phyloP scores from a whole-genome alignment of 2,113 vertebrate genomes.

The Bagarius yarrelli region DNA sequence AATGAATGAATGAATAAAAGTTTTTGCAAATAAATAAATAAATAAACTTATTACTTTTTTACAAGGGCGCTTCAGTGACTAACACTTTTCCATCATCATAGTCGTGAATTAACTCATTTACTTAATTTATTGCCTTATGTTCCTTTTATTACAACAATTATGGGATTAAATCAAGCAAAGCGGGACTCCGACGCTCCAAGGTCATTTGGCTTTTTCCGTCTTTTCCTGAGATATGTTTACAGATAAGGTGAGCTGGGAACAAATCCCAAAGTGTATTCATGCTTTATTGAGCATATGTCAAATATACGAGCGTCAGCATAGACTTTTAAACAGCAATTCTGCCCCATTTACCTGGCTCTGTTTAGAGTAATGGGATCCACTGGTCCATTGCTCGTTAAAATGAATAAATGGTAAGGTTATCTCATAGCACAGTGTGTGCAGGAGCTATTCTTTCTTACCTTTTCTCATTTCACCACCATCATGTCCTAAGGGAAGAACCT shows the following conservation, averaged over 20 bases:
- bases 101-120: not conserved
- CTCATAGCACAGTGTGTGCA: not conserved
- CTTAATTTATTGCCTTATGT: conserved; percentile 6
- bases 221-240: conserved; percentile 18
- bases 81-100: conserved; percentile 11
- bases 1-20: not conserved
- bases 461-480: not conserved
- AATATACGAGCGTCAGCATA: not conserved
- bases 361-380: not conserved
- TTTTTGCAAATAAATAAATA: not conserved
- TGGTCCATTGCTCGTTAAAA: conserved; percentile 13
- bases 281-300: not conserved
- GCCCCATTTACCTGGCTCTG: conserved; percentile 13
- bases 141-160: conserved; percentile 29
- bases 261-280: not conserved
- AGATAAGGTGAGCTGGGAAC: not conserved
- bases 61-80: not conserved
- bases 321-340: not conserved
- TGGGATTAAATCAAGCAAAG: conserved; percentile 23
- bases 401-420: conserved; percentile 18
- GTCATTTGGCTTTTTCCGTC: not conserved
- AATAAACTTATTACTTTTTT: not conserved
- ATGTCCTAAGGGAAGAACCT: conserved; percentile 12
- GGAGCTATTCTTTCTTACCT: not conserved
- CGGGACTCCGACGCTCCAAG: not conserved